A percentile compares a stretch with the other conserved stretches of the same genome.
Conservation (phyloP, 1,140 invertebrate species). For the Rhagoletis zephyria region DNA sequence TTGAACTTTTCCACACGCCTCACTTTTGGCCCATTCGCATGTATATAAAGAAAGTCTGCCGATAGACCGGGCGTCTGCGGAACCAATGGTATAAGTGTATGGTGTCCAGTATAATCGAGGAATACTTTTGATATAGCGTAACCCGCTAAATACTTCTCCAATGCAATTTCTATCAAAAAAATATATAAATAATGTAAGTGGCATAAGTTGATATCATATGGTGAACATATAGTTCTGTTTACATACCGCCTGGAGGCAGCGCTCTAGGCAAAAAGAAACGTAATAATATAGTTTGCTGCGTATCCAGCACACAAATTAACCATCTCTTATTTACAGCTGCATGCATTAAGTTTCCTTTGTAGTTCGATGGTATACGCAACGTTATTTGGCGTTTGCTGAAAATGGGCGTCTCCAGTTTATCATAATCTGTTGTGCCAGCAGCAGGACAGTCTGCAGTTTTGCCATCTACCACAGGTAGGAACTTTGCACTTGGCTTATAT, state of each 20-base stretch:
- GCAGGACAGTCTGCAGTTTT: conserved; percentile 31
- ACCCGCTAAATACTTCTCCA: conserved; percentile 77
- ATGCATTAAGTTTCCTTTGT: conserved; percentile 79
- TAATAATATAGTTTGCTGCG: conserved; percentile 88
- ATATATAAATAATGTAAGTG: conserved; percentile 39
- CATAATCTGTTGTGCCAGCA: not conserved
- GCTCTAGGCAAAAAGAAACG: conserved; percentile 87
- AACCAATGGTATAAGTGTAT: conserved; percentile 84
- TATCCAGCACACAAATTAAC: conserved; percentile 87
- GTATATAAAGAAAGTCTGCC: conserved; percentile 86
- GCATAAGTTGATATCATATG: no score
- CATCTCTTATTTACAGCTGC: conserved; percentile 87
- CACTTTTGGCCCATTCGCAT: conserved; percentile 79
- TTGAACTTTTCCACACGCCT: conserved; percentile 79
- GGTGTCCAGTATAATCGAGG: conserved; percentile 89
- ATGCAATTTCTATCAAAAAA: conserved; percentile 75
- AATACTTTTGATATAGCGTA: conserved; percentile 83
- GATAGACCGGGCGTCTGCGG: conserved; percentile 78
- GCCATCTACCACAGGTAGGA: conserved; percentile 1
- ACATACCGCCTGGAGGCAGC: conserved; percentile 83
- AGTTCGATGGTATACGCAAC: conserved; percentile 81
- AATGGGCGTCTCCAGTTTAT: conserved; percentile 78
- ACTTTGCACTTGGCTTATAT: conserved; percentile 53
- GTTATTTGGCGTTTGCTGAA: conserved; percentile 86
- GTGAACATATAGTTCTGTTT: not conserved